Evolutionary conservation across 2,888 invertebrate genomes (phyloP).

Genomic region (Atrina japonica): DNA sequence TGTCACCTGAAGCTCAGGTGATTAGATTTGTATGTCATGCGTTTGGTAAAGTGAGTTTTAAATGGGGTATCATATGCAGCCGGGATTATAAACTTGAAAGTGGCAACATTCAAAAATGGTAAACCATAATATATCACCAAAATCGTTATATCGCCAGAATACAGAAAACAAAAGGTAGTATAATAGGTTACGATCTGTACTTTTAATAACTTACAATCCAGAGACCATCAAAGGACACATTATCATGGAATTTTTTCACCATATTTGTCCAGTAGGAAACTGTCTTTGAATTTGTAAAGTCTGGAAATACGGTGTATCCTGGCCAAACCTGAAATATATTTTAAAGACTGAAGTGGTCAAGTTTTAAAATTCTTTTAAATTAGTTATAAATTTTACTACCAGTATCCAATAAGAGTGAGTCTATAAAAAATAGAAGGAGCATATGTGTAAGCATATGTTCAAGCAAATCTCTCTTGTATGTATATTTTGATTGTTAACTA

Average conservation of each 20-base stretch:
- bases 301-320: conserved; percentile 66
- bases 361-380: too few relatives aligned
- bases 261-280: conserved; percentile 63
- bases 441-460: too few relatives aligned
- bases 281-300: conserved; percentile 61
- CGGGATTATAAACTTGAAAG: too few relatives aligned
- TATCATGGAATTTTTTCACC: conserved; percentile 58
- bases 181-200: conserved; percentile 24
- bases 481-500: too few relatives aligned
- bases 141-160: background rate
- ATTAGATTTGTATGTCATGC: too few relatives aligned
- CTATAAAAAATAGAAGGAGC: too few relatives aligned
- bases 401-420: background rate
- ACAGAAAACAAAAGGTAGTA: background rate
- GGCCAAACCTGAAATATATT: conserved; percentile 62
- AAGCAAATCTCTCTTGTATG: too few relatives aligned
- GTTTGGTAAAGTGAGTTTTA: too few relatives aligned
- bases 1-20: too few relatives aligned
- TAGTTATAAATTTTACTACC: background rate
- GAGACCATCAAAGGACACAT: conserved; percentile 64
- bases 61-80: too few relatives aligned
- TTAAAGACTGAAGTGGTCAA: background rate
- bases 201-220: conserved; percentile 72
- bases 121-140: conserved; percentile 70
- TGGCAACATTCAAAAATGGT: too few relatives aligned